Base-by-base conservation (phyloP, 2,888 invertebrate genomes). In the Cosmia trapezina region DNA sequence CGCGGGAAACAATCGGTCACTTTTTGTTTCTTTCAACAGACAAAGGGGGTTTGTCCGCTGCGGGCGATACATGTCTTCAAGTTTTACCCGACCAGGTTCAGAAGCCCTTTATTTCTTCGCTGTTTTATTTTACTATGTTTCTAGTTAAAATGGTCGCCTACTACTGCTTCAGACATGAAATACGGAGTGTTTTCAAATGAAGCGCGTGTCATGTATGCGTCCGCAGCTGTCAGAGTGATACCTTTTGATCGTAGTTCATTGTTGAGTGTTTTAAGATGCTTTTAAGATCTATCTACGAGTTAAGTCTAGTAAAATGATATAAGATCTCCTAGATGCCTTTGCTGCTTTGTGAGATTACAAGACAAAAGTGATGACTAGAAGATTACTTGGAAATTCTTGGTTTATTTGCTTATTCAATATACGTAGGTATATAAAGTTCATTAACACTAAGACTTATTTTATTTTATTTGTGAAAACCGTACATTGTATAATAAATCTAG, bases 1-100 rank as follows among this genome's bases (percentile, higher is more conserved):
- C 88, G 86, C 85, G 89, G 82, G 87, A 89, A 92, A 94, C 92
- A 94, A 94, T 94, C 93, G 89, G 92, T 94, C 92, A 92, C 89
- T 92, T 91, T 93, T 93, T 81, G 92, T 92, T 87, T 90, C 89
- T 90, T 89, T 89, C 87, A 88, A 82, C 87, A 89, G 87, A 94
- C 94, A 94, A 94, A 94, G 91, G 90, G 89, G 89, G 92, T 89
- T 88, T 88, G 87, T 86, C 85, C 81, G 91, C 94, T 92, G 90
- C 90, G 89, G 93, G 94, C 93, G 89, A 86, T 86, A 91, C 89
- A 89, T 88, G 90, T 91, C 91, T 93, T 91, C 89, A 89, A 90
- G 90, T 81, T 80, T 70, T 60, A 70, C 71, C 70, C 73, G 67
- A 81, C 95, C 93, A 92, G 77, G 72, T 74, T 90, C 82, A 82